phyloP scores from a whole-genome alignment of 2,888 invertebrate species.

The Drosophila neutralis region DNA sequence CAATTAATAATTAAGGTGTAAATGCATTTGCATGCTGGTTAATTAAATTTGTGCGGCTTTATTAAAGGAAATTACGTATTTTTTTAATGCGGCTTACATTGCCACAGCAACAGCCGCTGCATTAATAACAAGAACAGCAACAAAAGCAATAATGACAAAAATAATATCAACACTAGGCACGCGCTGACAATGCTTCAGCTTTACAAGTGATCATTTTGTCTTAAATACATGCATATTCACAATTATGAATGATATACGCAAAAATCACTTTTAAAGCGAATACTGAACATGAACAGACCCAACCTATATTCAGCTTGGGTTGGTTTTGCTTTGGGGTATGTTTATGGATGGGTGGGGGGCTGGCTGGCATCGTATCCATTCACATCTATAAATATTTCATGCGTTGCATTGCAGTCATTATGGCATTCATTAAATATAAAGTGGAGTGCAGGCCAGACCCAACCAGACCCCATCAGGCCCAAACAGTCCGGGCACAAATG shows the following conservation, averaged over 20 bases:
- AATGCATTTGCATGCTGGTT: constrained; percentile 82
- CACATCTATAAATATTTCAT: constrained; percentile 78
- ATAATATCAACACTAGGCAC: constrained; percentile 22
- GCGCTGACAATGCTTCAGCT: constrained; percentile 22
- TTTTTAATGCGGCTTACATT: constrained; percentile 55
- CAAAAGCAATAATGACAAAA: constrained; percentile 5
- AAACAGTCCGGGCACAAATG: constrained; percentile 34
- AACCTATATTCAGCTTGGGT: not conserved
- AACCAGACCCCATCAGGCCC: constrained; percentile 9
- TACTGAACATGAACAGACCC: not conserved
- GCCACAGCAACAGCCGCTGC: constrained; percentile 52
- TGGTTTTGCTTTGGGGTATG: not conserved
- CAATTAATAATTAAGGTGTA: constrained; percentile 83
- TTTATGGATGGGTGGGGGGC: not conserved
- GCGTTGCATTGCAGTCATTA: constrained; percentile 81
- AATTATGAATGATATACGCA: constrained; percentile 19
- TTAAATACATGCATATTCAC: constrained; percentile 22
- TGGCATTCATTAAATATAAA: constrained; percentile 80
- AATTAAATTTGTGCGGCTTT: constrained; percentile 82
- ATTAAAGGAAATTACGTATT: constrained; percentile 80
- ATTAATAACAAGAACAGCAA: constrained; percentile 32
- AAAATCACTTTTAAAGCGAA: constrained; percentile 37
- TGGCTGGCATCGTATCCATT: constrained; percentile 47
- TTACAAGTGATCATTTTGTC: constrained; percentile 45
- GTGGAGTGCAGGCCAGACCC: constrained; percentile 48